Evolutionary conservation across 2,797 vertebrate genomes (phyloP), one percentile per base, ranked within the genome.

Genomic region (Triplophysa yarkandensis): DNA sequence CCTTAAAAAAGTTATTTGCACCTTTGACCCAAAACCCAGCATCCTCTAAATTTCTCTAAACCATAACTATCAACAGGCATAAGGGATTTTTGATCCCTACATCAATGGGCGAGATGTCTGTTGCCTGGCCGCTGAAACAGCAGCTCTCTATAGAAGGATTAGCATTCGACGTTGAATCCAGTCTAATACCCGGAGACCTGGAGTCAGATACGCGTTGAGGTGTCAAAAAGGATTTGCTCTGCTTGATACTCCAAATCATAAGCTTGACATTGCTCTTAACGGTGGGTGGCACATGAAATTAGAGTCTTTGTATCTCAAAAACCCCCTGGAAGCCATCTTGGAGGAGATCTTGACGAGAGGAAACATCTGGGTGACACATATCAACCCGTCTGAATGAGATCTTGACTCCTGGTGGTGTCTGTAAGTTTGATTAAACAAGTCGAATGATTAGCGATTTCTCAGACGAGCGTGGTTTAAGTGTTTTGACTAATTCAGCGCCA

Each of bases 181-280:
- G 9, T 65, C 41, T 77, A 36, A 64, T 77, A 57, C 74, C 50
- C 39, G 8, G 27, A 64, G 52, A 46, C 68, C 61, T 41, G 0
- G 60, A 71, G 68, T 77, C 41, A 43, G 55, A 72, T 78, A 62
- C n/a, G 21, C 5, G 2, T 23, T 10, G 55, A 44, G 55, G 62
- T 72, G 76, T 67, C 76, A 77, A 68, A 72, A 44, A 72, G 68
- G 69, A 77, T 77, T 72, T 77, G 55, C 27, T 34, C 43, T 44
- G 43, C 69, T 67, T 58, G 39, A 77, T 41, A 19, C 67, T 50
- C 58, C 19, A 6, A 67, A 32, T 77, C 54, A 72, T 61, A 68
- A 78, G 44, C 76, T 62, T 48, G 44, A 52, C 25, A 34, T 78
- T 78, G 55, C 57, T 44, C 14, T 63, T 36, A 62, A 70, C 60